A percentile compares a stretch with the other conserved stretches of the same genome.
Evolutionary conservation across 1,140 invertebrate genomes (phyloP).

Genomic region (Leptoteleia sp.): DNA sequence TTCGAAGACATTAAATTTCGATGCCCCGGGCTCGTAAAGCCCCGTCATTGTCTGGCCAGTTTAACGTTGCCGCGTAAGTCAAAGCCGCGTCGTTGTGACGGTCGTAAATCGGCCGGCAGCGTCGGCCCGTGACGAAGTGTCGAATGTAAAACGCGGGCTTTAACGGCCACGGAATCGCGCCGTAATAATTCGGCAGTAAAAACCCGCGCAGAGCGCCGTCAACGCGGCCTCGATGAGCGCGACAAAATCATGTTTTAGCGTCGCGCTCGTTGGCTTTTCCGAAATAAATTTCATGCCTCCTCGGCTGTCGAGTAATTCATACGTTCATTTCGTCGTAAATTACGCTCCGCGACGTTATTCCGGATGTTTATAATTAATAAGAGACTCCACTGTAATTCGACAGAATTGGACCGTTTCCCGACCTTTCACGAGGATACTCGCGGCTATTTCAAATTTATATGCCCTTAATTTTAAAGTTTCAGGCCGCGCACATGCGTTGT

Average conservation of each 20-base stretch:
- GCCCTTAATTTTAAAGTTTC: slow-evolving; percentile 47
- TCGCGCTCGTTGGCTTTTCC: slow-evolving; percentile 35
- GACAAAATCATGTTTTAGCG: slow-evolving; percentile 38
- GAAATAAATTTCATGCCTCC: slow-evolving; percentile 58
- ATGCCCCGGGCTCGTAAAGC: slow-evolving; percentile 60
- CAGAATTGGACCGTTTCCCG: slow-evolving; percentile 46
- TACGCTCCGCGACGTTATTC: slow-evolving; percentile 45
- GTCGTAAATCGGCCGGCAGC: slow-evolving; percentile 45
- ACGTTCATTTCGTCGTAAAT: slow-evolving; percentile 57
- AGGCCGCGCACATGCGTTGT: slow-evolving; percentile 26
- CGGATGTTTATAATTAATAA: slow-evolving; percentile 57
- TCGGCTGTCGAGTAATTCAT: slow-evolving; percentile 50
- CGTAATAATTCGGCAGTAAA: slow-evolving; percentile 56
- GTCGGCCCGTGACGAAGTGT: slow-evolving; percentile 57
- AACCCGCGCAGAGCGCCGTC: slow-evolving; percentile 10
- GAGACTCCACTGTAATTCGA: slow-evolving; percentile 44
- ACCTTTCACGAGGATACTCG: slow-evolving; percentile 37
- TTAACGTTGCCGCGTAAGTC: slow-evolving; percentile 55
- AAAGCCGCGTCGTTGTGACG: slow-evolving; percentile 24
- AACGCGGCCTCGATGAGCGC: slow-evolving; percentile 28
- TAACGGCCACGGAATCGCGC: slow-evolving; percentile 38
- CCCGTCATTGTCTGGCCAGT: slow-evolving; percentile 65
- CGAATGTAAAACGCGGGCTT: slow-evolving; percentile 54
- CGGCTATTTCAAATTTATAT: slow-evolving; percentile 44
- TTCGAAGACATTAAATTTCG: slow-evolving; percentile 71